Percentiles rank a stretch among this genome's conserved stretches.
Evolutionary conservation across 2,888 invertebrate genomes (phyloP).

Genomic region (Nymphalis polychloros): DNA sequence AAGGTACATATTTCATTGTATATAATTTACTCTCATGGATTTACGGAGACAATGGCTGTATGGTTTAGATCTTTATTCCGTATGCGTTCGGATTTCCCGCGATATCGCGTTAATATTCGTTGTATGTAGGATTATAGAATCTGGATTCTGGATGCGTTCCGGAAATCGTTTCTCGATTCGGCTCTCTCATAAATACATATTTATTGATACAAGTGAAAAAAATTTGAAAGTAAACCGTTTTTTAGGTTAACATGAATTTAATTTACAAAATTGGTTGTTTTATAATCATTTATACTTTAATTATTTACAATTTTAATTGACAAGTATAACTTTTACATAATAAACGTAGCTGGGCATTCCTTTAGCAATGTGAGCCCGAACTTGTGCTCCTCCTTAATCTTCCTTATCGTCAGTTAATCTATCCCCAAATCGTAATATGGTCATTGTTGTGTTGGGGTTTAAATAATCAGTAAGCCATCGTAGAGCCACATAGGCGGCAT

Average conservation of each 20-base stretch:
- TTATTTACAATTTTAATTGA: background rate
- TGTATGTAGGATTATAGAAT: conserved; percentile 57
- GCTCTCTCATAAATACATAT: conserved; percentile 21
- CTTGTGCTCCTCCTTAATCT: too few relatives aligned
- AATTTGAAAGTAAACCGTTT: background rate
- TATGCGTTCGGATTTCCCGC: conserved; percentile 61
- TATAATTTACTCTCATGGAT: conserved; percentile 14
- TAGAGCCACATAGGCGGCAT: too few relatives aligned
- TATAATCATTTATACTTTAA: background rate
- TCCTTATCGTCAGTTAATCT: too few relatives aligned
- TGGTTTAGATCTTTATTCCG: conserved; percentile 60
- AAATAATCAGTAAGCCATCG: too few relatives aligned
- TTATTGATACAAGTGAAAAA: conserved; percentile 4
- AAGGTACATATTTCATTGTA: conserved; percentile 32
- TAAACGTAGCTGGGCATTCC: too few relatives aligned
- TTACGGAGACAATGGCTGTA: conserved; percentile 50
- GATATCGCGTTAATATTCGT: conserved; percentile 66
- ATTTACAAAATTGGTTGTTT: background rate
- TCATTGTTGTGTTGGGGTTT: too few relatives aligned
- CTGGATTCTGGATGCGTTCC: conserved; percentile 43
- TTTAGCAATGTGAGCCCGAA: too few relatives aligned
- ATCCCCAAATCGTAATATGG: too few relatives aligned
- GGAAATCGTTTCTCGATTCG: conserved; percentile 40
- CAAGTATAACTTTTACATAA: background rate
- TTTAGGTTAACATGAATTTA: background rate